Base-by-base conservation (phyloP, 2,113 vertebrate species). In the Hystrix brachyura region DNA sequence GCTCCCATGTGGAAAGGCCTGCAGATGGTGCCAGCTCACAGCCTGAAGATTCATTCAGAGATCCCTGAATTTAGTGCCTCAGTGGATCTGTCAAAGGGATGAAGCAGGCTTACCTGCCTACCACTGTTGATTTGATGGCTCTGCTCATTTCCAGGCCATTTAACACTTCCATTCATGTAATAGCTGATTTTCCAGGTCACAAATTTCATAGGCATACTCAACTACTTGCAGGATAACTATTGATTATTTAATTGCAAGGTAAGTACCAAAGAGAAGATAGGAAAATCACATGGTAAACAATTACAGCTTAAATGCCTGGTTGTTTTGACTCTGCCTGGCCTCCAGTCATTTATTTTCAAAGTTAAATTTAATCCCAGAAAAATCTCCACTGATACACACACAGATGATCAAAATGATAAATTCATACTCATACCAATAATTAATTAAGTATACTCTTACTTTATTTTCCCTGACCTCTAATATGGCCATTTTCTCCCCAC, bases 151-250 rank as follows among this genome's bases (percentile, higher is more conserved):
- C 96, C 82, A 91, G 48, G 67, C 92, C 78, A 91, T 98, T 98
- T 90, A 98, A 94, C 86, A 91, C 65, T 23, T 92, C 96, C 88
- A 81, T 60, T 97, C 97, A 95, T 59, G 43, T 87, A 98, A 96
- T 62, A 88, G 89, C 34, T 98, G 89, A 96, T 98, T 98, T 98
- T 97, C 81, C 94, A 98, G 98, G 87, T 98, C 97, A 97, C 19
- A 3, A 43, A 95, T 94, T 93, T 60, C 96, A 97, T 69, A 72
- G 14, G 84, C 91, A 71, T 92, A 74, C 81, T 98, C 76, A 71
- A 78, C 90, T 94, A 95, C 82, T 97, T 91, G 91, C n/a, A 38
- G 74, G 72, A 93, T 97, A 92, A 94, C 93, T 96, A 97, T n/a
- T 97, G 96, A 98, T 98, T 94, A 94, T 96, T 96, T 98, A 97